Evolutionary conservation across 2,888 invertebrate species (phyloP).

Genomic region (Auanema sp.): DNA sequence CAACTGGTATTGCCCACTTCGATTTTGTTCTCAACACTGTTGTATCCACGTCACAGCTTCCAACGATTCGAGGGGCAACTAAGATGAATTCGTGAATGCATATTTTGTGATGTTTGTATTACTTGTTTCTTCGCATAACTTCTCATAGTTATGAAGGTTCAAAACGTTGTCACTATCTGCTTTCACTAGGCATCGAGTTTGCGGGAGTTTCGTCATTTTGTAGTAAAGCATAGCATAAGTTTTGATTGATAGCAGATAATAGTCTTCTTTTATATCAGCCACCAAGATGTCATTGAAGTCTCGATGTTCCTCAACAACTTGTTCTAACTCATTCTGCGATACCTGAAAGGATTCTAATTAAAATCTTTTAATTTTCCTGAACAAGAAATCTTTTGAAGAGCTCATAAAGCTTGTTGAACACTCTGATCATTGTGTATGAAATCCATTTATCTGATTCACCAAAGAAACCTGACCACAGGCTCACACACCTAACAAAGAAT

Average conservation of each 20-base stretch:
- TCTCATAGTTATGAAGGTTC: constrained; percentile 29
- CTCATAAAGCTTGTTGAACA: not conserved
- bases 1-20: constrained; percentile 39
- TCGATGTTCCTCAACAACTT: constrained; percentile 22
- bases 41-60: constrained; percentile 34
- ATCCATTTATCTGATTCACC: no score
- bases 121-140: constrained; percentile 42
- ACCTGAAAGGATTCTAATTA: no score
- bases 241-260: constrained; percentile 43
- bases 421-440: not conserved
- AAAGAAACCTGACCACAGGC: not conserved
- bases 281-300: constrained; percentile 27
- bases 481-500: no score
- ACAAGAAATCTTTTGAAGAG: constrained; percentile 5
- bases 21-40: constrained; percentile 29
- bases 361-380: constrained; percentile 5
- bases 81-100: not conserved
- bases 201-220: constrained; percentile 21
- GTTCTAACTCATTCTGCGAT: constrained; percentile 2
- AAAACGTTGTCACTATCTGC: constrained; percentile 45
- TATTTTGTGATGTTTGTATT: constrained; percentile 2
- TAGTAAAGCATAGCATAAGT: constrained; percentile 40
- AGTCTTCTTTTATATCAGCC: constrained; percentile 31
- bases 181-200: constrained; percentile 23
- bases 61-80: constrained; percentile 36